Evolutionary conservation across 2,113 vertebrate genomes (phyloP), one percentile per base, ranked within the genome.

Genomic region (Tetrax tetrax): DNA sequence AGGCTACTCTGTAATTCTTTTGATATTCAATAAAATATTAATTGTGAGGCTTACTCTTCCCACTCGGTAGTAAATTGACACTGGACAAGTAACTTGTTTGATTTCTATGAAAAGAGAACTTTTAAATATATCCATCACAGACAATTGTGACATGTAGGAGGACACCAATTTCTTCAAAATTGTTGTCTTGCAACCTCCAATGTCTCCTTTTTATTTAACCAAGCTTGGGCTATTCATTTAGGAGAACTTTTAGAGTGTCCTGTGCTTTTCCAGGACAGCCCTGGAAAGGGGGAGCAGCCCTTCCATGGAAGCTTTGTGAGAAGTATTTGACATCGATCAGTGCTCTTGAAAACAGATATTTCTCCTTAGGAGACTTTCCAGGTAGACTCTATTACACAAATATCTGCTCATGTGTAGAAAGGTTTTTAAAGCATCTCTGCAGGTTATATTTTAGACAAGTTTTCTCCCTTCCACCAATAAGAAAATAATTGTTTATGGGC

Each of bases 21-120:
- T 63, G 2, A 4, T 29, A 51, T 68, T 75, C 50, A 64, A 22
- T 37, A 68, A 71, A 78, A 65, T 24, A 18, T 50, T 90, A 6
- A 27, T 64, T 33, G 17, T 50, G 48, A 79, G 22, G 25, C 31
- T 66, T 60, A 21, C 18, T 87, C 37, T 61, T 89, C 33, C 56
- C n/a, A 59, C 19, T 64, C 11, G 60, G 38, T 29, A 63, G 7
- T 41, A 92, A 85, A 69, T 25, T 37, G 18, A 12, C 19, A 57
- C 9, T 0, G 1, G 28, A 66, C 22, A 78, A 66, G 11, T 24
- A 70, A 70, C 12, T 60, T 29, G 2, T 54, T 60, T 1, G 4
- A 57, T 29, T 95, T 83, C 45, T 80, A 1, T 45, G n/a, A 41
- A 60, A 76, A 65, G 6, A 37, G 1, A 5, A 59, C 35, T 61